phyloP scores from a whole-genome alignment of 2,113 vertebrate species.

The Bambusicola thoracicus region DNA sequence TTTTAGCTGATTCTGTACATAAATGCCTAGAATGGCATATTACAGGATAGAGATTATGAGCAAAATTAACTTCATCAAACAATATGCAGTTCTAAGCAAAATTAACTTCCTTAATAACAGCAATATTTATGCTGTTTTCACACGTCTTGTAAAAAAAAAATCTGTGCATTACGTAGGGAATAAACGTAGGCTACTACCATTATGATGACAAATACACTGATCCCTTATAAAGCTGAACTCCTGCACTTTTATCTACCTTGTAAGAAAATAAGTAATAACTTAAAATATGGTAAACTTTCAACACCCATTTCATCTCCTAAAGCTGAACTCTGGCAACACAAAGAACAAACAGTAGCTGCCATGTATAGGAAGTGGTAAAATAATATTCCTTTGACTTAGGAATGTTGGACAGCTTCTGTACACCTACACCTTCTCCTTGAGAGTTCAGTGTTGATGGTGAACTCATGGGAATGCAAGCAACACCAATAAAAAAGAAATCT shows the following conservation, averaged over 20 bases:
- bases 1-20: neutral
- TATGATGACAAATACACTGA: neutral
- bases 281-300: neutral
- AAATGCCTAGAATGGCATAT: neutral
- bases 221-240: neutral
- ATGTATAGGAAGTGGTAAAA: neutral
- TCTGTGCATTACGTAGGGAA: neutral
- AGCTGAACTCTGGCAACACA: neutral
- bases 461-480: neutral
- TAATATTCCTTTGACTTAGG: neutral
- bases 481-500: neutral
- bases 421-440: neutral
- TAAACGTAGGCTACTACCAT: neutral
- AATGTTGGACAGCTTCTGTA: neutral
- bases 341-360: neutral
- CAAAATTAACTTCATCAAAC: neutral
- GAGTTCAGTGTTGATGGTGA: neutral
- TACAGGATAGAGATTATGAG: neutral
- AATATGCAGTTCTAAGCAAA: neutral
- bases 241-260: neutral
- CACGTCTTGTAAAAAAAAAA: neutral
- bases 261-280: neutral
- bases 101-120: neutral
- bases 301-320: neutral
- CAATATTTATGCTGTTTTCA: conserved; percentile 22